Percentiles rank a stretch among this genome's conserved stretches.
These are phyloP conservation scores for Pasiphila rectangulata DNA, from an alignment of 2,888 invertebrate species.

Conservation along the genomic window DNA sequence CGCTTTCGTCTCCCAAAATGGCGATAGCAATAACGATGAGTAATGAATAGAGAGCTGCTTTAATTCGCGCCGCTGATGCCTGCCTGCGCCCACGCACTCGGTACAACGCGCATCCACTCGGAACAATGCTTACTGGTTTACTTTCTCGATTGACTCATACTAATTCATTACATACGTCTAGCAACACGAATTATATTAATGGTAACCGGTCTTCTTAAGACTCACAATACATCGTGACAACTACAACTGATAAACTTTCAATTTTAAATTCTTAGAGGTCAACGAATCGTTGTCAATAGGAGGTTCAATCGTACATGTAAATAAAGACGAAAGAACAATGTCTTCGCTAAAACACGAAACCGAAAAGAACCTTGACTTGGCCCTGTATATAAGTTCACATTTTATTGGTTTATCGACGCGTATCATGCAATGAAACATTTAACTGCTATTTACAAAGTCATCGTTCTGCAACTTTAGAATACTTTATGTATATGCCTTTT, in stretches of 20 bases:
- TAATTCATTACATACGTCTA: slow-evolving; percentile 73
- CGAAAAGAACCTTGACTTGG: slow-evolving; percentile 45
- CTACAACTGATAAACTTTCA: slow-evolving; percentile 53
- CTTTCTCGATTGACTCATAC: slow-evolving; percentile 80
- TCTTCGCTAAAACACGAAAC: slow-evolving; percentile 44
- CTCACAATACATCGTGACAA: slow-evolving; percentile 44
- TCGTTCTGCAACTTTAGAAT: neutral
- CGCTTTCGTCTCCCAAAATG: slow-evolving; percentile 76
- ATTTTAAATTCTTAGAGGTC: slow-evolving; percentile 29
- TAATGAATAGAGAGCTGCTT: slow-evolving; percentile 81
- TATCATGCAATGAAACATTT: slow-evolving; percentile 53
- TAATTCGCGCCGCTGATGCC: slow-evolving; percentile 76
- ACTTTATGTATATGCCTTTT: no score
- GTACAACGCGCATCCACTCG: slow-evolving; percentile 76
- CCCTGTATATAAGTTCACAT: slow-evolving; percentile 51
- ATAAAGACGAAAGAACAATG: slow-evolving; percentile 33
- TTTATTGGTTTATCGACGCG: slow-evolving; percentile 54
- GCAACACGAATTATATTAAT: slow-evolving; percentile 73
- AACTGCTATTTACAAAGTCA: slow-evolving; percentile 35
- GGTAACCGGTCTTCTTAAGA: slow-evolving; percentile 51
- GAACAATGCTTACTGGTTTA: slow-evolving; percentile 80
- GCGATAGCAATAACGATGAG: slow-evolving; percentile 78
- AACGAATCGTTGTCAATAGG: slow-evolving; percentile 17
- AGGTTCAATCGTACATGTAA: slow-evolving; percentile 22
- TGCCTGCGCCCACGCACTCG: slow-evolving; percentile 66